Evolutionary conservation across 1,140 invertebrate genomes (phyloP).

Genomic region (Popillia japonica): DNA sequence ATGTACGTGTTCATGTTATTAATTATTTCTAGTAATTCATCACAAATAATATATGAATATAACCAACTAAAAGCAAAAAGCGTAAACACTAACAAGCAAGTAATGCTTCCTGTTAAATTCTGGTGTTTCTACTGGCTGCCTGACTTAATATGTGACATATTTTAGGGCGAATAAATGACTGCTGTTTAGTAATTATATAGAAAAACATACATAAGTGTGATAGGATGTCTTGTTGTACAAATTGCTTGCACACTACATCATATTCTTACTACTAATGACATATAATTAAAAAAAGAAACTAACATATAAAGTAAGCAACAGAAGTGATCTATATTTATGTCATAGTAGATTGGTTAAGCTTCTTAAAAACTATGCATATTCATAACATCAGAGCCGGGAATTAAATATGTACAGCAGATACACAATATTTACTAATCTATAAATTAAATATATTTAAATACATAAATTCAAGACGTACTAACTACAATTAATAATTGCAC

Average conservation of each 20-base stretch:
- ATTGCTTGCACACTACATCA: slow-evolving; percentile 44
- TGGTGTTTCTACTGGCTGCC: background rate
- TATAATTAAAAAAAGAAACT: slow-evolving; percentile 29
- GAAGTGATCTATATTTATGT: slow-evolving; percentile 30
- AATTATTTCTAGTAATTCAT: slow-evolving; percentile 23
- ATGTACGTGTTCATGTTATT: background rate
- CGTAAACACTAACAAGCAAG: slow-evolving; percentile 2
- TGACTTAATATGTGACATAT: slow-evolving; percentile 32
- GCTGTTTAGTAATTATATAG: slow-evolving; percentile 44
- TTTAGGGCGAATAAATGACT: slow-evolving; percentile 38
- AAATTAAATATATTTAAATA: too few relatives aligned
- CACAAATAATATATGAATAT: background rate
- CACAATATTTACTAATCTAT: too few relatives aligned
- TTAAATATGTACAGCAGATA: too few relatives aligned
- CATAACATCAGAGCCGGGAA: too few relatives aligned
- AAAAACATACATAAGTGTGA: slow-evolving; percentile 44
- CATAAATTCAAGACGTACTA: too few relatives aligned
- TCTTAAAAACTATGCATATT: too few relatives aligned
- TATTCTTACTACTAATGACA: slow-evolving; percentile 26
- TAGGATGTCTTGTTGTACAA: slow-evolving; percentile 46
- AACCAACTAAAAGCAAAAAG: slow-evolving; percentile 8
- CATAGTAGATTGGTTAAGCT: background rate
- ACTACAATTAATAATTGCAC: too few relatives aligned
- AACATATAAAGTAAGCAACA: background rate
- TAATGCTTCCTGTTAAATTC: slow-evolving; percentile 12